Base-by-base conservation (phyloP, 2,888 invertebrate species). In the Ophion ellenae region DNA sequence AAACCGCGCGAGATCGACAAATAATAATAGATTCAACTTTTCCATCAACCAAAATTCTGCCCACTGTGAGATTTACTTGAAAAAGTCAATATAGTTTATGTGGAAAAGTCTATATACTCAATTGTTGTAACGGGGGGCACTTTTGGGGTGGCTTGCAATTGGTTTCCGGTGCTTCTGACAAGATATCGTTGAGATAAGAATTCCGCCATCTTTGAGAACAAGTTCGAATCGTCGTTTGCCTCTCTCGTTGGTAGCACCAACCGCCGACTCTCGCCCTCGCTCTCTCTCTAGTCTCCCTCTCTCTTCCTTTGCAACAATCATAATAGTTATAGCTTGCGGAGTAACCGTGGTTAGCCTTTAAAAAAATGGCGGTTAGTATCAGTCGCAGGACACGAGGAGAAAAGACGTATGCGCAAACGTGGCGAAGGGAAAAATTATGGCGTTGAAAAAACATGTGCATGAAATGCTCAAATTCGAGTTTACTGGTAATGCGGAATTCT, bases 251-350 rank as follows among this genome's bases (percentile, higher is more conserved):
- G 47, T 69, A 53, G 73, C 83, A 53, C 74, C 67, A 77, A 78
- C 64, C 80, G 86, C 87, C 86, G 84, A 87, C 86, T 87, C 82
- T 87, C 76, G 47, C 45, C 40, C 69, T 81, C 74, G 73, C 81
- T 76, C 79, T 64, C 20, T 11, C 45, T 24, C 24, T 9, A 24
- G 2, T 14, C 20, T 83, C 83, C 76, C 80, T 71, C 73, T 64
- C 76, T 85, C 69, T 79, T 83, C 85, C 66, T 80, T 78, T 74
- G 73, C 80, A 86, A 81, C 80, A 63, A 84, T 84, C 87, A 88
- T 81, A 86, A 85, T 57, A 75, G 69, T 59, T 79, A 79, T 67
- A 66, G 67, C 81, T 76, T 83, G n/a, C 36, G 57, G 40, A 76
- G 76, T 76, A 71, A 85, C 59, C 79, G 75, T 47, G 79, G 59